These are phyloP conservation scores for Azorinus chamasolen DNA, from an alignment of 2,888 invertebrate genomes.

Conservation along the genomic window DNA sequence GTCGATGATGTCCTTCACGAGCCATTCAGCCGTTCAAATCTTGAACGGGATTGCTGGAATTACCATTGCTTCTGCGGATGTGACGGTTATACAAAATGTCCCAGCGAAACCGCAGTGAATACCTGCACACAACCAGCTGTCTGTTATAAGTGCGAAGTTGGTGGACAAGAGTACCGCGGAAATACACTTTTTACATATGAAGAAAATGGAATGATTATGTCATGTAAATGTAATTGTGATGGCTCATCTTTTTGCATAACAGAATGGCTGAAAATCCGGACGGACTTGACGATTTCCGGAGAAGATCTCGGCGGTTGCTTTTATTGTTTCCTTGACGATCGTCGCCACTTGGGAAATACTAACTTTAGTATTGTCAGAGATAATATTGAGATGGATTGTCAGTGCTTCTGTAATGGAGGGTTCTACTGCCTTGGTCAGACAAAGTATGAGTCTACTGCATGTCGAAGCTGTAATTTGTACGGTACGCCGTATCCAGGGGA, in stretches of 20 bases:
- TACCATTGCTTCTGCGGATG: constrained; percentile 79
- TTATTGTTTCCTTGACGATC: constrained; percentile 61
- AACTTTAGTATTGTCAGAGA: constrained; percentile 49
- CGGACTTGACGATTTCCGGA: constrained; percentile 51
- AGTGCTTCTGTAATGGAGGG: constrained; percentile 68
- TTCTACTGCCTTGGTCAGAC: constrained; percentile 53
- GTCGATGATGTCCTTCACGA: constrained; percentile 68
- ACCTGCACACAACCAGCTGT: constrained; percentile 47
- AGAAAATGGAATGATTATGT: constrained; percentile 49
- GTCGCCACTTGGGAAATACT: constrained; percentile 65
- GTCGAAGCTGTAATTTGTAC: constrained; percentile 42
- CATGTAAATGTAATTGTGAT: constrained; percentile 69
- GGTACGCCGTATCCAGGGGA: constrained; percentile 38
- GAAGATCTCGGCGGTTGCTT: constrained; percentile 60
- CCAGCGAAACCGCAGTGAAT: constrained; percentile 51
- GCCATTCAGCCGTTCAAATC: constrained; percentile 59
- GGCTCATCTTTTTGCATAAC: constrained; percentile 51
- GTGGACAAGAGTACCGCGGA: constrained; percentile 59
- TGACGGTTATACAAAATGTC: constrained; percentile 76
- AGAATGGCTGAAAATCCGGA: constrained; percentile 47
- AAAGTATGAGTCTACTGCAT: constrained; percentile 28
- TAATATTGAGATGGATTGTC: constrained; percentile 55
- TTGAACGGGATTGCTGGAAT: constrained; percentile 59
- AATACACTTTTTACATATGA: constrained; percentile 70
- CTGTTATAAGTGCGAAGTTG: constrained; percentile 71